Evolutionary conservation across 37 sponge, comb jelly and placozoan genomes (phyloP).

Genomic region (Chondrosia reniformis): DNA sequence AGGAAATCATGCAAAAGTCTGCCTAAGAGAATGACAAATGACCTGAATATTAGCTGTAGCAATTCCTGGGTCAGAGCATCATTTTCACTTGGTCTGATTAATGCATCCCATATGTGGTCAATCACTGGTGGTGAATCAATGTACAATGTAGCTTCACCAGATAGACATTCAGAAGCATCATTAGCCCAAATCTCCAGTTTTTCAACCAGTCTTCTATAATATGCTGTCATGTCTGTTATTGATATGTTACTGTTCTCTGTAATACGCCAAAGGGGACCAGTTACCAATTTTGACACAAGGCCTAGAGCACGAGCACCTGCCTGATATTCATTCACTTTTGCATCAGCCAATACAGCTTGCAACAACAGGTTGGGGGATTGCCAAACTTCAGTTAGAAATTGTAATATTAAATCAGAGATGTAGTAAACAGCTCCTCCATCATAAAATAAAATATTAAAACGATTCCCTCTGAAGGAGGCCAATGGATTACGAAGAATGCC

Average conservation of each 20-base stretch:
- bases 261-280: constrained; percentile 44
- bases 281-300: constrained; percentile 25
- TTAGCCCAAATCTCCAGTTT: constrained; percentile 17
- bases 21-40: neutral
- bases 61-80: constrained; percentile 6
- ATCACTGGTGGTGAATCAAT: neutral
- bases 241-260: constrained; percentile 20
- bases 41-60: neutral
- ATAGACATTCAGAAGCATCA: constrained; percentile 8
- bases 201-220: neutral
- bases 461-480: constrained; percentile 33
- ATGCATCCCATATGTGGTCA: constrained; percentile 7
- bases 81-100: constrained; percentile 7
- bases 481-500: constrained; percentile 12
- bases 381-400: constrained; percentile 22
- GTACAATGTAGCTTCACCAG: constrained; percentile 22
- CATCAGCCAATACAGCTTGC: constrained; percentile 17
- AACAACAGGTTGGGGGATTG: constrained; percentile 27
- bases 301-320: constrained; percentile 36
- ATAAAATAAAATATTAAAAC: constrained; percentile 42
- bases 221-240: constrained; percentile 27
- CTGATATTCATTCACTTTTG: constrained; percentile 18
- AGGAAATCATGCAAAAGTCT: constrained; percentile 12
- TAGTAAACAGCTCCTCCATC: constrained; percentile 29
- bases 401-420: neutral